phyloP scores from a whole-genome alignment of 2,113 vertebrate genomes.

The Furnarius figulus region DNA sequence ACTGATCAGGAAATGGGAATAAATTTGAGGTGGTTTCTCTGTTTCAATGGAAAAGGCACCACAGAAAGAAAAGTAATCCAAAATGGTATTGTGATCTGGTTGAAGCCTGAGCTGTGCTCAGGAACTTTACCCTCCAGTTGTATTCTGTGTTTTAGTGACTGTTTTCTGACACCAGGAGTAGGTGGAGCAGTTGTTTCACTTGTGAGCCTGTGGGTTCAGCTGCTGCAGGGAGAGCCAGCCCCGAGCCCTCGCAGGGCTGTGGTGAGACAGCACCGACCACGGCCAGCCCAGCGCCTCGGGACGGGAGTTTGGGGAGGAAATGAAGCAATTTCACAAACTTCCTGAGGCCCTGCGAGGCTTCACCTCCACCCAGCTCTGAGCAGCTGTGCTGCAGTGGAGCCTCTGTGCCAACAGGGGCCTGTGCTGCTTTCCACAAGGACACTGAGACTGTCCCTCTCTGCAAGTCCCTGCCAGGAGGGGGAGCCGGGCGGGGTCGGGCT shows the following conservation, averaged over 20 bases:
- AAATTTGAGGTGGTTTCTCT: neutral
- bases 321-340: neutral
- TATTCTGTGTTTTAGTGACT: neutral
- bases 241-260: neutral
- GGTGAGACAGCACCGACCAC: neutral
- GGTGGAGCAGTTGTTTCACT: neutral
- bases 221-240: neutral
- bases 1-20: neutral
- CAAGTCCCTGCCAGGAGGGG: neutral
- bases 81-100: fast-evolving
- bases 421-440: neutral
- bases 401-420: neutral
- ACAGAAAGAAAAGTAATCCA: neutral
- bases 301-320: neutral
- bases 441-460: fast-evolving
- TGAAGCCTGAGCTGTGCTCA: neutral
- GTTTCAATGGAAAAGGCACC: neutral
- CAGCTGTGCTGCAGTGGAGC: neutral
- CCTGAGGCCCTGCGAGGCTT: neutral
- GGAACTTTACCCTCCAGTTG: neutral
- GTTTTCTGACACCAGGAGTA: too few species aligned
- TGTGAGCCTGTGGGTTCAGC: neutral
- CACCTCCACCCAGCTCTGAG: neutral
- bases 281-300: fast-evolving
- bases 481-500: neutral